These are phyloP conservation scores for Apodemia hepburni DNA, from an alignment of 2,888 invertebrate species.

Conservation along the genomic window DNA sequence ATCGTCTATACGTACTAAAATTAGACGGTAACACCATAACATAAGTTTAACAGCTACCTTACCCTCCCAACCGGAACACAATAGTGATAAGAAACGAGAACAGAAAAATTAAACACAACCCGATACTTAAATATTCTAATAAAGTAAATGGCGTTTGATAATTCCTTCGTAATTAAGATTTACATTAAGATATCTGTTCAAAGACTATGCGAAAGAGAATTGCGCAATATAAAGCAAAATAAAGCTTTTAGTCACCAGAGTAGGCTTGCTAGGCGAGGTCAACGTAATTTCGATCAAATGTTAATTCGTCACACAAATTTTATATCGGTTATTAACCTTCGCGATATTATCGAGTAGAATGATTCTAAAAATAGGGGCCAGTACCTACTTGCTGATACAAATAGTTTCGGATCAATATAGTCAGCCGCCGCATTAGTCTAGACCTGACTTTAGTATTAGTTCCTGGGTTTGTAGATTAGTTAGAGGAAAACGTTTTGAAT, in stretches of 20 bases:
- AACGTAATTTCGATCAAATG: conserved; percentile 8
- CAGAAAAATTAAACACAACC: too few relatives aligned
- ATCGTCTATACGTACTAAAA: too few relatives aligned
- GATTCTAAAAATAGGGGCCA: conserved; percentile 14
- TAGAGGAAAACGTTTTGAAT: too few relatives aligned
- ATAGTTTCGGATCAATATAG: background rate
- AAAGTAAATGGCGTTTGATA: background rate
- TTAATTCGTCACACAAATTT: conserved; percentile 33
- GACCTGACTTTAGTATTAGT: background rate
- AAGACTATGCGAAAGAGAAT: conserved; percentile 5
- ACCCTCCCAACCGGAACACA: too few relatives aligned
- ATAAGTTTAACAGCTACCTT: too few relatives aligned
- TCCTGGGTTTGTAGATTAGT: background rate
- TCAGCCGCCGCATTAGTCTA: background rate
- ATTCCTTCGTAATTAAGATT: background rate
- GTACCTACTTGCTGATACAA: background rate
- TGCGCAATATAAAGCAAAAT: background rate
- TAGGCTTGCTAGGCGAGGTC: conserved; percentile 8
- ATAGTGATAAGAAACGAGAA: too few relatives aligned
- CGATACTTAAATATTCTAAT: too few relatives aligned
- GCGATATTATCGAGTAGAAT: conserved; percentile 12
- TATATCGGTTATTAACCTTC: conserved; percentile 49
- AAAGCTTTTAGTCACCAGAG: conserved; percentile 3
- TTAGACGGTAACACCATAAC: too few relatives aligned
- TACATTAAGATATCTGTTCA: background rate